phyloP scores from a whole-genome alignment of 1,140 invertebrate species.

The Luehdorfia chinensis region DNA sequence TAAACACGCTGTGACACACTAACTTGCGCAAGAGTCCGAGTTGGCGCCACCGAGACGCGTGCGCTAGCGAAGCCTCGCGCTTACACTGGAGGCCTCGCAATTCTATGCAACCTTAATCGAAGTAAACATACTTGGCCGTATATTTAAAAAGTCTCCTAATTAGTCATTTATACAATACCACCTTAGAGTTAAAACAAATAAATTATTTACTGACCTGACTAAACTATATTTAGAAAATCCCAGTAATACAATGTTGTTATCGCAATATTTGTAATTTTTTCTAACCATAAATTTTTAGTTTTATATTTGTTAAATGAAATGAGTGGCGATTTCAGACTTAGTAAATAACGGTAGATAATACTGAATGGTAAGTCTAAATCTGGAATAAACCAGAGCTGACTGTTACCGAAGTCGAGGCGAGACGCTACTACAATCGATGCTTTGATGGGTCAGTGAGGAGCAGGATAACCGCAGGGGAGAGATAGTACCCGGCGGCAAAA shows the following conservation, averaged over 20 bases:
- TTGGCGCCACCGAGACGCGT: conserved; percentile 72
- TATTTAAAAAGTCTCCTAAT: conserved; percentile 25
- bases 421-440: conserved; percentile 7
- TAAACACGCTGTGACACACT: conserved; percentile 44
- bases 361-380: neutral
- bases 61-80: conserved; percentile 66
- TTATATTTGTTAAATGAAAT: too few relatives aligned
- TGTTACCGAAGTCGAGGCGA: conserved; percentile 7
- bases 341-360: too few relatives aligned
- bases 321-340: too few relatives aligned
- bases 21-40: conserved; percentile 55
- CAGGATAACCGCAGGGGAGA: conserved; percentile 34
- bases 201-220: too few relatives aligned
- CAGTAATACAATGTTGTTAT: too few relatives aligned
- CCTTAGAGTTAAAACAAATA: too few relatives aligned
- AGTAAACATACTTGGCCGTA: conserved; percentile 66
- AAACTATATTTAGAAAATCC: too few relatives aligned
- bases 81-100: conserved; percentile 71
- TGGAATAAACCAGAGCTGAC: too few relatives aligned
- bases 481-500: conserved; percentile 42
- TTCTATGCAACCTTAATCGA: conserved; percentile 71
- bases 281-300: too few relatives aligned
- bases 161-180: too few relatives aligned
- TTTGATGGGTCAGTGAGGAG: conserved; percentile 30
- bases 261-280: too few relatives aligned